Base-by-base conservation (phyloP, 2,888 invertebrate species). In the Xanthorhoe spadicearia region DNA sequence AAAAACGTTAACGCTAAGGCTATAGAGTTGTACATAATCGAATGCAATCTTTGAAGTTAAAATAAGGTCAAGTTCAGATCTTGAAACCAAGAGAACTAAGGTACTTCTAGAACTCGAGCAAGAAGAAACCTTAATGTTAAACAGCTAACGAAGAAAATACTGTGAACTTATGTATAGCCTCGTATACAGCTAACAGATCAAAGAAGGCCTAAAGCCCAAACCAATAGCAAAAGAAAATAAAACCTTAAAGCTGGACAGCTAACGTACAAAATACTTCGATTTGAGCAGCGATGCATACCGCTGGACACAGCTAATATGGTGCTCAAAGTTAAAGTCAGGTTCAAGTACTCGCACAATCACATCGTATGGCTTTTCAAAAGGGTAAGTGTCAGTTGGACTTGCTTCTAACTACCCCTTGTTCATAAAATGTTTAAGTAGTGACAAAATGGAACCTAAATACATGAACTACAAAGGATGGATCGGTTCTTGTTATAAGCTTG, bases 301-400 rank as follows among this genome's bases (percentile, higher is more conserved):
- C 77, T 89, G 77, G 87, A 88, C 78, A 76, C 90, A 56, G 88
- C 90, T 75, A 89, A 83, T 83, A 94, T 94, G 94, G 94, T 94
- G 82, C 87, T 94, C 54, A 93, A 94, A 76, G 94, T 94, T 69
- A 94, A 94, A 82, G 91, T 94, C 70, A 90, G 93, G 67, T 87
- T 95, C 68, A 95, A 94, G 84, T 89, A 94, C 79, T 94, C 94
- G 56, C 92, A 94, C 68, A 93, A 93, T 75, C 93, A 94, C 75
- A 94, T 95, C 79, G 89, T 94, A 69, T 93, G 94, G 89, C 93
- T 95, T 65, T 95, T 95, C 76, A 93, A 90, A 82, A 93, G 94
- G 89, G 95, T 95, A 83, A 90, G 90, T 86, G n/a, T 43, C 38
- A 43, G 4, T 13, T 43, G 1, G 54, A 38, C 18, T 46, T 55